Percentiles rank a stretch among this genome's conserved stretches.
Conservation (phyloP, 2,113 vertebrate species). For the Tylochromis polylepis region DNA sequence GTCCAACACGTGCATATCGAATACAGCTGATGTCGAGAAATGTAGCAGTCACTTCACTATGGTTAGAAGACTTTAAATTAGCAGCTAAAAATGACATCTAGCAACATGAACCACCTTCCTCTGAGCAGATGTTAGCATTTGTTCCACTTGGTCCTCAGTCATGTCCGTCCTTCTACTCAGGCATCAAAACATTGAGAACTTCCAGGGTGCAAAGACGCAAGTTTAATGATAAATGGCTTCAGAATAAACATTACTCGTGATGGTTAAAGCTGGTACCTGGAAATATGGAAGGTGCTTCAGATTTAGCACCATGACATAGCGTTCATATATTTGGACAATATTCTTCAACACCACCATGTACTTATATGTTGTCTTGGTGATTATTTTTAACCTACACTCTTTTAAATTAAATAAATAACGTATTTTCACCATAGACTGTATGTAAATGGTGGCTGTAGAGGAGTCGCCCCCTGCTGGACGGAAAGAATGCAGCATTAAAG, state of each 20-base stretch:
- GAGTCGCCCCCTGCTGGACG: background rate
- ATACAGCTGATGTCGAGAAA: background rate
- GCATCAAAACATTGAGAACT: background rate
- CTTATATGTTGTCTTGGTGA: background rate
- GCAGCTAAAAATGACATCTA: background rate
- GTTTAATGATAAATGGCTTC: no score
- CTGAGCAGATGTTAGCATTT: background rate
- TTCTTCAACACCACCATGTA: no score
- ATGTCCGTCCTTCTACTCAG: background rate
- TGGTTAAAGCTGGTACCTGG: background rate
- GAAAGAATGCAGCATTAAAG: background rate
- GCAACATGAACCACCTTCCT: background rate
- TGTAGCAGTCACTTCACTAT: background rate
- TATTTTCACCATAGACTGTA: fast-evolving
- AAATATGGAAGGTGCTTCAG: no score
- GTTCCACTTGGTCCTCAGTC: background rate
- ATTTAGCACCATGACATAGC: no score
- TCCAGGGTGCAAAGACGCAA: no score
- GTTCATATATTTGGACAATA: no score
- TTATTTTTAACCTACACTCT: background rate
- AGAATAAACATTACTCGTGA: no score
- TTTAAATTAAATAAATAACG: background rate
- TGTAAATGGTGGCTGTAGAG: background rate
- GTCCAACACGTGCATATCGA: background rate
- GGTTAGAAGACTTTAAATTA: background rate